Evolutionary conservation across 2,888 invertebrate genomes (phyloP), one percentile per base, ranked within the genome.

Genomic region (Ochropleura leucogaster): DNA sequence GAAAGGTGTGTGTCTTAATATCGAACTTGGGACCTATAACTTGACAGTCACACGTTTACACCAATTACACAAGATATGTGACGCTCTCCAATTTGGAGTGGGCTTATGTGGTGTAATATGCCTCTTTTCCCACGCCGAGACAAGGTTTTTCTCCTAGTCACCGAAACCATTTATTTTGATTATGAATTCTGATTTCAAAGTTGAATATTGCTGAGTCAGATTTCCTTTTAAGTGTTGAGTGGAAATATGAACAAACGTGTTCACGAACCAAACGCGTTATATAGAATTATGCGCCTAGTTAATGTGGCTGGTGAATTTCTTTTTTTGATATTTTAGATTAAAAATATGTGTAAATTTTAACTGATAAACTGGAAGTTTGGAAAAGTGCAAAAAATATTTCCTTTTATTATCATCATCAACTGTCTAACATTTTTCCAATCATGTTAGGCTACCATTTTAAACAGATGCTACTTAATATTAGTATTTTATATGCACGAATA

Each of bases 281-380:
- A 30, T n/a, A 14, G 51, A 59, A 67, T 74, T 53, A 80, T 68
- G 18, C 20, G 12, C 12, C 18, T 59, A 64, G 51, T 77, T 72
- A 53, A 16, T 16, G 18, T 64, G 64, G 55, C 64, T 80, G 18
- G 53, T 12, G 10, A 49, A 74, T n/a, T 74, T 20, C 44, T 80
- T 74, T 30, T 30, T 30, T 30, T 30, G 30, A 30, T 30, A 30
- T 30, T 30, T 2, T 30, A 30, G 30, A 30, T 30, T 30, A 2
- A 30, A 30, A 3, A 30, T 2, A 30, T 30, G 30, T 30, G 30
- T 30, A 2, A 30, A 30, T 10, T 30, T 47, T 64, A 7, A 2
- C 20, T 63, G 46, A 6, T 0, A 30, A 62, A 44, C 12, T 30
- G 0, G 8, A 16, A 44, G 9, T 8, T 0, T 2, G 7, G 20